Evolutionary conservation across 2,797 vertebrate genomes (phyloP), one percentile per base, ranked within the genome.

Genomic region (Onychomys arenicola): DNA sequence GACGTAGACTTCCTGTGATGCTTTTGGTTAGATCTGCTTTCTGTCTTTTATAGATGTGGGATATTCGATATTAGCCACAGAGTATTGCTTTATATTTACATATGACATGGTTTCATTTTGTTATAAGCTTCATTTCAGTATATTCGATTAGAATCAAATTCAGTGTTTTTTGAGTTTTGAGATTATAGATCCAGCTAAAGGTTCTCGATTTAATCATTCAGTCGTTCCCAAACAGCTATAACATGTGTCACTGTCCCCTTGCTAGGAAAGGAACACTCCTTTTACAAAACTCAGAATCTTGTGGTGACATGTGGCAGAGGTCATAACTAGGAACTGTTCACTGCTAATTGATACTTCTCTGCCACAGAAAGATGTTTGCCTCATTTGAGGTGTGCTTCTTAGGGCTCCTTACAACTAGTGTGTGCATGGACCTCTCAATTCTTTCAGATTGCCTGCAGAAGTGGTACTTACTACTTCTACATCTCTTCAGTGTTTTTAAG

Each of bases 1-100:
- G 57, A 52, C 93, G 88, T 76, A 57, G 82, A 76, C 2, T 82
- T 57, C 37, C 6, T 75, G 3, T 27, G 55, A 12, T 90, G 29
- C 34, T 95, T 91, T 67, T 84, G n/a, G 52, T 92, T 96, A 84
- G 57, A 78, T 65, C 90, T 7, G 85, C n/a, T 86, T 84, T 96
- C 1, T 10, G 12, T 86, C 71, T 57, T 92, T 75, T 75, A 0
- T 4, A 91, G 32, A 23, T 40, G 55, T 86, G 11, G 17, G 16
- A 69, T 91, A 82, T 11, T 87, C 5, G 88, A 3, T 61, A 86
- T 80, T 97, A 91, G 46, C 19, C 55, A 89, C 7, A 97, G 49
- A 92, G 84, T 84, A 29, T 49, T 65, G 6, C 17, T 21, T 85
- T 87, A 11, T 90, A 80, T 46, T 27, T 43, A 69, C 13, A 69